Percentiles rank a stretch among this genome's conserved stretches.
These are phyloP conservation scores for Thomomys bottae DNA, from an alignment of 2,113 vertebrate species.

Conservation along the genomic window DNA sequence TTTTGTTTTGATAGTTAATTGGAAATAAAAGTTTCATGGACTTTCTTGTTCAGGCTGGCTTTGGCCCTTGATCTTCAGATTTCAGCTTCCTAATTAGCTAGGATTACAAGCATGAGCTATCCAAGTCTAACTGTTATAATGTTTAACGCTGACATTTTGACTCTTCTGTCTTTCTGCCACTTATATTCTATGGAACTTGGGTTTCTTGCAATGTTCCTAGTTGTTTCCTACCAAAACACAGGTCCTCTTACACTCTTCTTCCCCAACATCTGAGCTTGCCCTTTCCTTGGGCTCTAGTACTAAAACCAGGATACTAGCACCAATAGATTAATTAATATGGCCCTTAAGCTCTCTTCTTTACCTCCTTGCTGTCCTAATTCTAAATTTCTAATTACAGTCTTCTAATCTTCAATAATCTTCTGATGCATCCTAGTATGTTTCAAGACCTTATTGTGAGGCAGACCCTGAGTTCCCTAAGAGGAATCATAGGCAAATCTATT, in stretches of 20 bases:
- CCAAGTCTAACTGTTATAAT: not conserved
- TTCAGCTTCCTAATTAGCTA: no score
- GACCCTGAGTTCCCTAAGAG: not conserved
- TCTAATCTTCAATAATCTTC: slow-evolving; percentile 15
- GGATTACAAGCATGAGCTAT: no score
- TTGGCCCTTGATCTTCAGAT: not conserved
- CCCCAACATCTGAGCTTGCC: not conserved
- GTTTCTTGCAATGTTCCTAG: not conserved
- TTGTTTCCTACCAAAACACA: not conserved
- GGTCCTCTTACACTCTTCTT: not conserved
- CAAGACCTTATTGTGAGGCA: not conserved
- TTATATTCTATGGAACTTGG: not conserved
- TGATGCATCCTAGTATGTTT: not conserved
- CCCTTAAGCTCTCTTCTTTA: not conserved
- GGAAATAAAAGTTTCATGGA: not conserved
- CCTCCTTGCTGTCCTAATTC: not conserved
- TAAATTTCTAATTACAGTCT: slow-evolving; percentile 18
- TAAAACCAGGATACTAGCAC: not conserved
- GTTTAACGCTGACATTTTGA: not conserved
- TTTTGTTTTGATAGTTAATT: not conserved
- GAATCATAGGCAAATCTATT: not conserved
- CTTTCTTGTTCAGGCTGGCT: not conserved
- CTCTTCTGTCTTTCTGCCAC: not conserved
- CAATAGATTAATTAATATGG: no score
- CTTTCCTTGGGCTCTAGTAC: not conserved